Conservation (phyloP, 1,140 invertebrate genomes). For the Pogonomyrmex barbatus region DNA sequence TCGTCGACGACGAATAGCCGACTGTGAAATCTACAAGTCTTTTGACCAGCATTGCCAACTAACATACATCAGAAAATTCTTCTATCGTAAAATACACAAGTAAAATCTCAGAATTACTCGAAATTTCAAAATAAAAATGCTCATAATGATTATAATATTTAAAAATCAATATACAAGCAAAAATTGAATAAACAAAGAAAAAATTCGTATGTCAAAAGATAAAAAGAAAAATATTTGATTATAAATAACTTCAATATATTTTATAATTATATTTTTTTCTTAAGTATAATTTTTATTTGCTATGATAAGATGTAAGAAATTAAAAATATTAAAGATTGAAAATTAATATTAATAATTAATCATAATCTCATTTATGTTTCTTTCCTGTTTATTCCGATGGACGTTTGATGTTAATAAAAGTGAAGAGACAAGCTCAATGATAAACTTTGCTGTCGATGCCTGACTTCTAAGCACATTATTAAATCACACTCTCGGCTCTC, state of each 20-base stretch:
- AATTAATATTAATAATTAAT: conserved; percentile 1
- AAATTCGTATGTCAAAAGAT: background rate
- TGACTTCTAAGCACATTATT: background rate
- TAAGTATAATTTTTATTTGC: background rate
- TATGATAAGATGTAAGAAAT: background rate
- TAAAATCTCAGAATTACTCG: background rate
- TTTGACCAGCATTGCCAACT: conserved; percentile 5
- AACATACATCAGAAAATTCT: background rate
- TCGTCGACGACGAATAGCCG: conserved; percentile 2
- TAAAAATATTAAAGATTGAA: background rate
- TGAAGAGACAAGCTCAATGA: background rate
- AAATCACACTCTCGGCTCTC: conserved; percentile 38
- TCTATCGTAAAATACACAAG: background rate
- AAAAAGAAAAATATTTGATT: background rate
- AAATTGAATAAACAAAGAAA: background rate
- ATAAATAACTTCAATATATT: background rate
- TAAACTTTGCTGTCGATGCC: background rate
- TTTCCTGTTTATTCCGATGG: background rate
- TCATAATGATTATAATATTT: background rate
- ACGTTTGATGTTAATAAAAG: conserved; percentile 8
- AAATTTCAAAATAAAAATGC: conserved; percentile 1
- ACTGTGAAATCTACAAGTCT: conserved; percentile 43
- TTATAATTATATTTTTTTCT: background rate
- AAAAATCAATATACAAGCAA: background rate
- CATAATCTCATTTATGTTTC: background rate